Conservation (phyloP, 2,888 invertebrate genomes). For the Phalera bucephala region DNA sequence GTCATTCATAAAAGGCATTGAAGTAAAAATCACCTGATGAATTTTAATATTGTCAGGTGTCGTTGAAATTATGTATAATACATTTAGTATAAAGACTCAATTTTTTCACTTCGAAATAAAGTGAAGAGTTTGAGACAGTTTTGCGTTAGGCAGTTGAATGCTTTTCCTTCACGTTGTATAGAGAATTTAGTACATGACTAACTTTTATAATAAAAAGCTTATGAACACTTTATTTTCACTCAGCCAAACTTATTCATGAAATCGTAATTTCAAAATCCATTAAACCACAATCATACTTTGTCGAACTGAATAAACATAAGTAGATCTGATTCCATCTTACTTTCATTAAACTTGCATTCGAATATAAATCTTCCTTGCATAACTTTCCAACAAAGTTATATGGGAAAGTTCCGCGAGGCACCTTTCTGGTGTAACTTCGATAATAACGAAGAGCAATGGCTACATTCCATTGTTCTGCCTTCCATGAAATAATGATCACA, state of each 20-base stretch:
- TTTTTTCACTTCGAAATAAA: too few relatives aligned
- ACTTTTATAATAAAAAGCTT: too few relatives aligned
- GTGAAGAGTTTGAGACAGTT: too few relatives aligned
- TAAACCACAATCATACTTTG: not conserved
- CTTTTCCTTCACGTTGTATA: too few relatives aligned
- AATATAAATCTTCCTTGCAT: constrained; percentile 29
- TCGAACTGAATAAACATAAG: not conserved
- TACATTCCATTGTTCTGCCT: constrained; percentile 29
- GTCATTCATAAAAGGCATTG: not conserved
- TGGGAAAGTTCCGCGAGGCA: constrained; percentile 38
- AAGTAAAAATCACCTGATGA: too few relatives aligned
- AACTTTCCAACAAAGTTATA: constrained; percentile 34
- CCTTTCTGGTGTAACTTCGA: constrained; percentile 30
- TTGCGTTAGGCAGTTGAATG: too few relatives aligned
- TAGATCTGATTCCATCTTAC: not conserved
- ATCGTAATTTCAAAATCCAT: not conserved
- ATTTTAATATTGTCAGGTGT: too few relatives aligned
- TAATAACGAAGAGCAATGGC: constrained; percentile 26
- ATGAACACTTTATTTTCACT: too few relatives aligned
- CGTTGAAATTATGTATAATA: too few relatives aligned
- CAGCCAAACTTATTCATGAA: too few relatives aligned
- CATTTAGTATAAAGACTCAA: too few relatives aligned
- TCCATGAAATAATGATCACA: constrained; percentile 18
- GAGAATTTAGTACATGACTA: too few relatives aligned
- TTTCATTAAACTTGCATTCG: constrained; percentile 18